A percentile compares a stretch with the other conserved stretches of the same genome.
Evolutionary conservation across 2,797 vertebrate species (phyloP).

Genomic region (Eulemur rubriventer): DNA sequence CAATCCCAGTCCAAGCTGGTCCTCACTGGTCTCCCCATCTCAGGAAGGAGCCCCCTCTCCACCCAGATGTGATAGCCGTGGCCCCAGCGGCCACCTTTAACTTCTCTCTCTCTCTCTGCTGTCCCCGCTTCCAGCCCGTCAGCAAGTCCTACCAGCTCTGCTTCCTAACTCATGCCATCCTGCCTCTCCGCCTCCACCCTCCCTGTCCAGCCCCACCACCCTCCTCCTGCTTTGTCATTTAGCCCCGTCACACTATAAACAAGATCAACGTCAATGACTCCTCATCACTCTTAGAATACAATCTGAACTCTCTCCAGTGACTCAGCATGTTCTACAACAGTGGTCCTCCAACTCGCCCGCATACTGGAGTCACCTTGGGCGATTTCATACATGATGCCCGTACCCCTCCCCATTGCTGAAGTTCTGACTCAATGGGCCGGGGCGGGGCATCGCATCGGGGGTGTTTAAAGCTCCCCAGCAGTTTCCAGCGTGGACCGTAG

Average conservation of each 20-base stretch:
- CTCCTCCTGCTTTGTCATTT: neutral
- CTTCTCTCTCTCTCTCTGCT: neutral
- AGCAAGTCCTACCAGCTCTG: rapidly evolving
- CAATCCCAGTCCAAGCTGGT: rapidly evolving
- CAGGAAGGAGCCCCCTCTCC: neutral
- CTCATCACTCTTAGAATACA: neutral
- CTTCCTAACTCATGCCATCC: too few species aligned
- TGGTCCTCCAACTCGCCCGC: neutral
- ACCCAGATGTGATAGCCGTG: rapidly evolving
- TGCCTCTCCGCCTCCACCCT: rapidly evolving
- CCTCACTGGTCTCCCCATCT: neutral
- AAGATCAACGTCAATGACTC: rapidly evolving
- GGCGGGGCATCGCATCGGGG: rapidly evolving
- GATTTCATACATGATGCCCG: rapidly evolving
- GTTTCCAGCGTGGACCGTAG: rapidly evolving
- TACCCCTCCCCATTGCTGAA: rapidly evolving
- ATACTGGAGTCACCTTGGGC: rapidly evolving
- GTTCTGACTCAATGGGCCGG: neutral
- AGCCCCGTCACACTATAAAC: rapidly evolving
- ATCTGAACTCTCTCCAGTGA: neutral
- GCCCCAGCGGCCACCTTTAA: rapidly evolving
- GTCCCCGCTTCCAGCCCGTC: rapidly evolving
- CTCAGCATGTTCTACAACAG: neutral
- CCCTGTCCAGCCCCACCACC: rapidly evolving
- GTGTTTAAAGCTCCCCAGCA: rapidly evolving